phyloP scores from a whole-genome alignment of 2,797 vertebrate species.

The Luscinia megarhynchos region DNA sequence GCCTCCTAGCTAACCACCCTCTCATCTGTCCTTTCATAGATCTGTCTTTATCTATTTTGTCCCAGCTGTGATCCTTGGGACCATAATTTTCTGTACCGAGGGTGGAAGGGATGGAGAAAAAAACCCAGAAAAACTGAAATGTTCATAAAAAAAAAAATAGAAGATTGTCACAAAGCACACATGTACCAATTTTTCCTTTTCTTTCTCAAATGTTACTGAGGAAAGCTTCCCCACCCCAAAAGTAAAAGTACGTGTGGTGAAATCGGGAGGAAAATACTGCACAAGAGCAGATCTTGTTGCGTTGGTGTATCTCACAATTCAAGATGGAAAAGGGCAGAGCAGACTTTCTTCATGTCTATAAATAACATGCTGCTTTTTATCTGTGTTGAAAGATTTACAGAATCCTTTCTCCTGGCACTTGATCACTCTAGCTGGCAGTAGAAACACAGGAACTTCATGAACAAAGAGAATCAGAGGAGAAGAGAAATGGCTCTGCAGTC shows the following conservation, averaged over 20 bases:
- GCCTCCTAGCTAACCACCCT: not conserved
- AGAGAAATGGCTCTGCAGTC: not conserved
- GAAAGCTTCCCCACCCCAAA: not conserved
- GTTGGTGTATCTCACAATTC: not conserved
- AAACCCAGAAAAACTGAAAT: fast-evolving
- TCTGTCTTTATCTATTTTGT: not conserved
- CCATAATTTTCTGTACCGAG: not conserved
- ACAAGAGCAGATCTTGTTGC: not conserved
- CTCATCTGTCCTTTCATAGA: not conserved
- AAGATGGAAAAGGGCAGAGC: constrained; percentile 14
- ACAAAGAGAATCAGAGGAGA: not conserved
- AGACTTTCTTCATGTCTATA: constrained; percentile 22
- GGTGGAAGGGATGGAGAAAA: not conserved
- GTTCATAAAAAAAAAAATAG: not conserved
- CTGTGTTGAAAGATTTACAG: constrained; percentile 27
- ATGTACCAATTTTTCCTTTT: not conserved
- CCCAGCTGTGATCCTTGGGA: not conserved
- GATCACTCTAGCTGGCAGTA: not conserved
- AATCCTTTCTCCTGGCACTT: constrained; percentile 35
- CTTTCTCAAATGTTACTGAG: fast-evolving
- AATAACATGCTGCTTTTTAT: constrained; percentile 28
- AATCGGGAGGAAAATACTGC: not conserved
- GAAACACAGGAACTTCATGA: not conserved
- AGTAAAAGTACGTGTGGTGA: not conserved
- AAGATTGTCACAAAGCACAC: not conserved